Conservation (phyloP, 2,113 vertebrate genomes). For the Tachysurus vachellii region DNA sequence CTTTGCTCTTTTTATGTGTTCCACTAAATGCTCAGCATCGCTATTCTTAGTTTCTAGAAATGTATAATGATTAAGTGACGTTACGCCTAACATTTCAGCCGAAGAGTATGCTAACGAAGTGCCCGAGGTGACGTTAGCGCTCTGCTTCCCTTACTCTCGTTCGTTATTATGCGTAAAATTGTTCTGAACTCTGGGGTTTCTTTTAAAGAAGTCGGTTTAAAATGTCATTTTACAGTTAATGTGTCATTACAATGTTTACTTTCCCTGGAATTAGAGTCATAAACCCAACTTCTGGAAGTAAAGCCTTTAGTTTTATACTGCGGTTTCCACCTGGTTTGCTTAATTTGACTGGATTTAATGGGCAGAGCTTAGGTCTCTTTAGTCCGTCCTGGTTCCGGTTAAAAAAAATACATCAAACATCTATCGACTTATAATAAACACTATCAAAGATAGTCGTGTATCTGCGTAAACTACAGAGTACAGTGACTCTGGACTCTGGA, state of each 20-base stretch:
- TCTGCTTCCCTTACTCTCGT: background rate
- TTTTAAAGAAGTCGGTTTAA: background rate
- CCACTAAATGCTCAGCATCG: constrained; percentile 12
- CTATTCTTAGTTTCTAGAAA: constrained; percentile 22
- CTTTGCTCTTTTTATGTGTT: background rate
- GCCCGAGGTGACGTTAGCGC: background rate
- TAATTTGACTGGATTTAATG: constrained; percentile 10
- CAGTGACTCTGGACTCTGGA: background rate
- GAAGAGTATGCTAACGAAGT: background rate
- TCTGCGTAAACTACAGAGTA: background rate
- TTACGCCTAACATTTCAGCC: background rate
- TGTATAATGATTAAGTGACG: constrained; percentile 28
- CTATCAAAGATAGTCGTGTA: background rate
- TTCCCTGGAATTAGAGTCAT: constrained; percentile 21
- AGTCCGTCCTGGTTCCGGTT: background rate
- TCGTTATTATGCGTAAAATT: background rate
- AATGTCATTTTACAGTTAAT: constrained; percentile 20
- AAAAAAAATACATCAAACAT: background rate
- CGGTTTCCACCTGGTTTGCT: constrained; percentile 6
- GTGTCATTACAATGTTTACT: constrained; percentile 32
- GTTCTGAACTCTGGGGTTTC: constrained; percentile 1
- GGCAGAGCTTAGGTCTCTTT: constrained; percentile 16
- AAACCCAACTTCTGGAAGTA: background rate
- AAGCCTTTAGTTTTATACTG: background rate
- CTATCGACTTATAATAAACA: background rate